Percentiles rank a stretch among this genome's conserved stretches.
Evolutionary conservation across 1,140 invertebrate species (phyloP).

Genomic region (Ephestia elutella): DNA sequence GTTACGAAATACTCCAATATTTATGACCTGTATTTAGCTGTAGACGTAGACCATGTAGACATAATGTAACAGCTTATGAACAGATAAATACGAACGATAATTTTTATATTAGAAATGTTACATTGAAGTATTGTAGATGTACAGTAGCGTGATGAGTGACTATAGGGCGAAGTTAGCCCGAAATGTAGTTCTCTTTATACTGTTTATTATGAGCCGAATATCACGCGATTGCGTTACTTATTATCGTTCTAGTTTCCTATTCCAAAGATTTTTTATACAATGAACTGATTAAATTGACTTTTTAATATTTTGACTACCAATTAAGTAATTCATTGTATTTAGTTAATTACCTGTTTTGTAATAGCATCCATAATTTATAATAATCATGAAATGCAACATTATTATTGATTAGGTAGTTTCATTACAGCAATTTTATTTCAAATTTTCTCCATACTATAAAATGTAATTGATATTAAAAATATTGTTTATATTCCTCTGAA

Average conservation of each 20-base stretch:
- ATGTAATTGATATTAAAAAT: background rate
- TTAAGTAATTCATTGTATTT: no score
- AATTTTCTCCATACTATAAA: background rate
- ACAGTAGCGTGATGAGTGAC: background rate
- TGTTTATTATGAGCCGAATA: conserved; percentile 10
- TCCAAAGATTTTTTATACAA: conserved; percentile 17
- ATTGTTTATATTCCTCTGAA: background rate
- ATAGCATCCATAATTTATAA: background rate
- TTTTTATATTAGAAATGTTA: conserved; percentile 58
- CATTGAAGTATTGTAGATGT: conserved; percentile 27
- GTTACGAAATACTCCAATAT: conserved; percentile 67
- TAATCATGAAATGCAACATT: conserved; percentile 2
- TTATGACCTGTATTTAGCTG: conserved; percentile 58
- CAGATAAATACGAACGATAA: conserved; percentile 51
- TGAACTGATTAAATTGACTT: conserved; percentile 12
- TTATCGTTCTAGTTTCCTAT: conserved; percentile 18
- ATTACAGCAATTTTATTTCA: background rate
- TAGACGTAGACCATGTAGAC: conserved; percentile 40
- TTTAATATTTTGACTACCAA: background rate
- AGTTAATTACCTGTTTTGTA: background rate
- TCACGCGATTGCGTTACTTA: conserved; percentile 6
- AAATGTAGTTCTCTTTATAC: conserved; percentile 4
- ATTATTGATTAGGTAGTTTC: conserved; percentile 3
- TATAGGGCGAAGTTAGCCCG: background rate
- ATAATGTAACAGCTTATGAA: conserved; percentile 59